Evolutionary conservation across 64 coral and sea anemone species (phyloP).

Genomic region (Acropora yongei): DNA sequence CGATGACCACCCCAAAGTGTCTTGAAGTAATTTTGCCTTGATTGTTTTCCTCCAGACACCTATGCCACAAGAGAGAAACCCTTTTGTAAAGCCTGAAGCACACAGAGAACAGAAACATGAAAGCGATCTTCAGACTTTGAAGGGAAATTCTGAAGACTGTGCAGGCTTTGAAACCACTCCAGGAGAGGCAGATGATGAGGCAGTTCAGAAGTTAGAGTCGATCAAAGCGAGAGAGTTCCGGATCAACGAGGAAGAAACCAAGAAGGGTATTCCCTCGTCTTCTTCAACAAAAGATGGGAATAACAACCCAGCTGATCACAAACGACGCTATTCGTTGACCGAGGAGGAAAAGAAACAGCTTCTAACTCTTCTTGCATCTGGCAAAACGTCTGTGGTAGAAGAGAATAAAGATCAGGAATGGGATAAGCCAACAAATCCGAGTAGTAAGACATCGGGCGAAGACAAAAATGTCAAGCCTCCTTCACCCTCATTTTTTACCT

Average conservation of each 20-base stretch:
- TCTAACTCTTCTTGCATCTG: slow-evolving; percentile 28
- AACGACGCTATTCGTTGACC: not conserved
- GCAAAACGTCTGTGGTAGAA: not conserved
- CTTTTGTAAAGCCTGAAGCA: not conserved
- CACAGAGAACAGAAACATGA: not conserved
- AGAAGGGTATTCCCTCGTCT: not conserved
- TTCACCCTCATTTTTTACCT: slow-evolving; percentile 28
- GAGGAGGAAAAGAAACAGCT: slow-evolving; percentile 33
- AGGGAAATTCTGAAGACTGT: not conserved
- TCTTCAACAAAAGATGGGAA: not conserved
- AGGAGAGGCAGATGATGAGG: not conserved
- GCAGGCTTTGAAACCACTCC: not conserved
- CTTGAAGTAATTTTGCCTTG: not conserved
- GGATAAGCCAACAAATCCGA: not conserved
- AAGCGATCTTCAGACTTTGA: not conserved
- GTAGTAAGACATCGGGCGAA: not conserved
- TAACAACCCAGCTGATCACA: not conserved
- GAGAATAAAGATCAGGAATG: not conserved
- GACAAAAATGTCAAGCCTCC: slow-evolving; percentile 8
- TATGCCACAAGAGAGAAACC: slow-evolving; percentile 36
- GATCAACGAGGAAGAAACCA: not conserved
- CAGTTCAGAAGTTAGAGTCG: not conserved
- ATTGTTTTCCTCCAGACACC: slow-evolving; percentile 4
- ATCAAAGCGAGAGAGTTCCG: not conserved
- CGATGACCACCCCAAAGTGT: too few species aligned